Evolutionary conservation across 2,797 vertebrate species (phyloP).

Genomic region (Notolepis coatsorum): DNA sequence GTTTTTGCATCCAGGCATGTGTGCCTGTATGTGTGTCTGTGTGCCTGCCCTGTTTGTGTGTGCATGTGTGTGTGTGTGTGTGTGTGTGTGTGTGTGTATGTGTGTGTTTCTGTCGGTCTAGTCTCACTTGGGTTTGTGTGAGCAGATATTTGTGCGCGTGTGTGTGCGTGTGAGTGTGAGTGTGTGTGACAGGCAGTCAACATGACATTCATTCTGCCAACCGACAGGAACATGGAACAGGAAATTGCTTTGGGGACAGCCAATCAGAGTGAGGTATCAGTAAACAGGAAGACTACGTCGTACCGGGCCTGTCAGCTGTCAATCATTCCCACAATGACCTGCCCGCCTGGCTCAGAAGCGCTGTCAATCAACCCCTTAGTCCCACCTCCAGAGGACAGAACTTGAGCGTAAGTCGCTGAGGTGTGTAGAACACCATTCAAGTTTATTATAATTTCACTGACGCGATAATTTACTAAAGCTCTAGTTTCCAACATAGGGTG

Average conservation of each 20-base stretch:
- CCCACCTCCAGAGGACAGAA: constrained; percentile 45
- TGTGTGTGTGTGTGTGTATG: neutral
- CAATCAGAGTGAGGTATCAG: constrained; percentile 73
- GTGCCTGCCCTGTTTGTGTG: constrained; percentile 5
- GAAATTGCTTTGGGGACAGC: constrained; percentile 82
- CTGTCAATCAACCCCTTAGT: constrained; percentile 66
- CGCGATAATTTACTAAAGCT: no score
- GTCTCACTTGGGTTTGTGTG: neutral
- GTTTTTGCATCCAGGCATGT: no score
- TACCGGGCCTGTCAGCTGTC: constrained; percentile 74
- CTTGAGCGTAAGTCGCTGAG: no score
- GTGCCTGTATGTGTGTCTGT: no score
- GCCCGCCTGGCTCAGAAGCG: constrained; percentile 56
- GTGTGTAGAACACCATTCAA: no score
- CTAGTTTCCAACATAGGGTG: no score
- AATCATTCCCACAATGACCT: constrained; percentile 75
- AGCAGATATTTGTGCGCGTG: neutral
- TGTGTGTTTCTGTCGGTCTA: neutral
- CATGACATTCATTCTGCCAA: constrained; percentile 73
- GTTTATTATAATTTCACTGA: no score
- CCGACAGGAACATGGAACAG: constrained; percentile 77
- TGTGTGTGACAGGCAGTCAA: constrained; percentile 54
- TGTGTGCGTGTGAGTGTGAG: constrained; percentile 11
- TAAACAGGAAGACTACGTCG: constrained; percentile 75
- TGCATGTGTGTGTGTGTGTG: neutral